Base-by-base conservation (phyloP, 2,113 vertebrate genomes). In the Aptenodytes forsteri region DNA sequence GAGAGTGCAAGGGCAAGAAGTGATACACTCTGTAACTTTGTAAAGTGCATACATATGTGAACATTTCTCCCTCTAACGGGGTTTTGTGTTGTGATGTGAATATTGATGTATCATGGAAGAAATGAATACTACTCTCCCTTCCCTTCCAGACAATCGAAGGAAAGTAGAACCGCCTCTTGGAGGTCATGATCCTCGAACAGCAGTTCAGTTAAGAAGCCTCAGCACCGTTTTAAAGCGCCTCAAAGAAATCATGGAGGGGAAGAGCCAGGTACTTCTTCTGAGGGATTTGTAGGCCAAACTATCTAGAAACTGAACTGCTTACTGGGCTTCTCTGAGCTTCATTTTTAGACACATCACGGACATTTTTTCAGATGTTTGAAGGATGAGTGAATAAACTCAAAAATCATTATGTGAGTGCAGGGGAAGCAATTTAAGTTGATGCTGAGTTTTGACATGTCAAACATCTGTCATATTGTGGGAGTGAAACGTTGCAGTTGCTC, bases 211-310 rank as follows among this genome's bases (percentile, higher is more conserved):
- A 44, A 99, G 99, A 86, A 99, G 98, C 83, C 98, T 99, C 92
- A 99, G 98, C 93, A 99, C 99, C 4, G 99, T 99, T 54, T 98
- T 99, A 94, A 99, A 99, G 97, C 99, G 99, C 47, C 98, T 99
- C 78, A 99, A 99, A 97, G 99, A 99, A 96, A 99, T 99, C 93
- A 99, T 99, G 99, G 99, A 99, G 95, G 99, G 99, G 67, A 99
- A 98, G 97, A 99, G 99, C 93, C 99, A 99, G 99, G 99, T 99
- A 98, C 47, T 91, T 7, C 32, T 46, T 69, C 19, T 42, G 44
- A 36, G 38, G 17, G 22, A 65, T 83, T 92, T 92, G 22, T 49
- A 44, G 52, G 34, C n/a, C 17, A 59, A 83, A 38, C 66, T 22
- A 4, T 67, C 11, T 76, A 47, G 72, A 67, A 78, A 46, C 25